Evolutionary conservation across 2,888 invertebrate genomes (phyloP).

Genomic region (Muschampia plurimacula): DNA sequence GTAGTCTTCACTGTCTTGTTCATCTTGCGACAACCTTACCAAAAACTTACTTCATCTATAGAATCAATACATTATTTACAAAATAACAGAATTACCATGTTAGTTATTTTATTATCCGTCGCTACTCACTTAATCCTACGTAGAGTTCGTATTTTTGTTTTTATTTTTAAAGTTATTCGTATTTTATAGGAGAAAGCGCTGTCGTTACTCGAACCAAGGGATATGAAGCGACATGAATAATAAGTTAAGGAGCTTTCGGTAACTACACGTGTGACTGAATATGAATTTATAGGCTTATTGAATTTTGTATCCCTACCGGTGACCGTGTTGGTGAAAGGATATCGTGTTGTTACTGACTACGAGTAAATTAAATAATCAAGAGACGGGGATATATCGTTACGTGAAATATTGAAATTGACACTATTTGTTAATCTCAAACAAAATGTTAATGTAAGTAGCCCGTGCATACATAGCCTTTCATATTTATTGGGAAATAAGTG

Average conservation of each 20-base stretch:
- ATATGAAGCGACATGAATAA: constrained; percentile 40
- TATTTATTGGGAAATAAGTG: constrained; percentile 6
- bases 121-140: neutral
- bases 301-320: constrained; percentile 39
- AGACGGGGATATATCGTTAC: constrained; percentile 29
- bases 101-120: constrained; percentile 1
- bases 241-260: constrained; percentile 37
- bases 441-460: constrained; percentile 24
- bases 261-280: constrained; percentile 33
- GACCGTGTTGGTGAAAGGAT: constrained; percentile 41
- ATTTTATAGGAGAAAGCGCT: constrained; percentile 48
- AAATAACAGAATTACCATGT: neutral
- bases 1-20: too few relatives aligned
- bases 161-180: constrained; percentile 43
- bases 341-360: constrained; percentile 21
- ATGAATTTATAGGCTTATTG: constrained; percentile 39
- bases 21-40: too few relatives aligned
- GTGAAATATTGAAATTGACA: constrained; percentile 27
- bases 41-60: too few relatives aligned
- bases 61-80: neutral
- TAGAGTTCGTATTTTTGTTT: constrained; percentile 3
- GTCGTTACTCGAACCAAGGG: constrained; percentile 40
- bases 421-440: constrained; percentile 19
- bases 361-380: constrained; percentile 23
- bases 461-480: constrained; percentile 18